A percentile compares a stretch with the other conserved stretches of the same genome.
Conservation (phyloP, 2,888 invertebrate genomes). For the Leptinotarsa haldemani region DNA sequence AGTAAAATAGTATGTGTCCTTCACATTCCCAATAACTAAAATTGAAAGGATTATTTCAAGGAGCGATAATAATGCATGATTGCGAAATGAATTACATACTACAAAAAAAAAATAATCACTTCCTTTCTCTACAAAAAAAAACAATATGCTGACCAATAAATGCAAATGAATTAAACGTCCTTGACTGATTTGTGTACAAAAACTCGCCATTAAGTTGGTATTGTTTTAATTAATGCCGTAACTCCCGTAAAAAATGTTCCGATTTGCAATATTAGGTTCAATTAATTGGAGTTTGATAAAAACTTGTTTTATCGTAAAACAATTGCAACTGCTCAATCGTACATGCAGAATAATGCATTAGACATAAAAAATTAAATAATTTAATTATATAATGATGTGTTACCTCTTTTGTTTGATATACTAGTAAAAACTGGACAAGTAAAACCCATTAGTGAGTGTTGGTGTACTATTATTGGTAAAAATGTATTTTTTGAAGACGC, state of each 20-base stretch:
- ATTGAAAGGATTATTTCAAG: background rate
- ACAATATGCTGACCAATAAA: constrained; percentile 4
- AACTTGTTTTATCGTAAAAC: background rate
- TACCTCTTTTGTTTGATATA: too few species aligned
- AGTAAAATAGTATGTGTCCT: too few species aligned
- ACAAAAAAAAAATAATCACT: background rate
- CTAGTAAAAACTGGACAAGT: too few species aligned
- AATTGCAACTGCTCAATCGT: background rate
- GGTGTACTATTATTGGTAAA: too few species aligned
- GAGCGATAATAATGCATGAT: background rate
- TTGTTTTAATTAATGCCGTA: background rate
- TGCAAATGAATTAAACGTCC: constrained; percentile 4
- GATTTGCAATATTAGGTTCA: background rate
- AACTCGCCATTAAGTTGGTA: background rate
- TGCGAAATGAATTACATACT: background rate
- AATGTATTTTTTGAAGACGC: too few species aligned
- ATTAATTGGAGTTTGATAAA: background rate
- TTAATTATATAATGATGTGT: too few species aligned
- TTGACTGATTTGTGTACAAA: background rate
- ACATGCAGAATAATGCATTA: too few species aligned
- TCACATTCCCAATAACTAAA: background rate
- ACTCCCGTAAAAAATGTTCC: background rate
- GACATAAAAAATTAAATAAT: too few species aligned
- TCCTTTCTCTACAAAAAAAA: constrained; percentile 1
- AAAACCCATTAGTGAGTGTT: too few species aligned